phyloP scores from a whole-genome alignment of 2,113 vertebrate genomes.

The Hiodon tergisus region DNA sequence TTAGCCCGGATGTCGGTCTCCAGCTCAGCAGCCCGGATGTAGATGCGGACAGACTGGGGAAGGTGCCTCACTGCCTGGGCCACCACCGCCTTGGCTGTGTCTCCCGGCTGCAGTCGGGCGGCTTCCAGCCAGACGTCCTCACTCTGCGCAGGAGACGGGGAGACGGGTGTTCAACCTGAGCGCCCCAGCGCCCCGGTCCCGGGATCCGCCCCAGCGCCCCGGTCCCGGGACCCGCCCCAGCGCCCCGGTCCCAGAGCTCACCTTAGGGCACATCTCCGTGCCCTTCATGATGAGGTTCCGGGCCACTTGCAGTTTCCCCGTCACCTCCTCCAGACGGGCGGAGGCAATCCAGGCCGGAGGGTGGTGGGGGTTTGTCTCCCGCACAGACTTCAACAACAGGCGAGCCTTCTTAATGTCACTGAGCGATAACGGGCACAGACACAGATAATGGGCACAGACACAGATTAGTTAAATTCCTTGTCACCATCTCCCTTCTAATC shows the following conservation, averaged over 20 bases:
- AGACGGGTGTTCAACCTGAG: not conserved
- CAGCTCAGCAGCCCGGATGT: slow-evolving; percentile 92
- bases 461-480: not conserved
- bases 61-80: slow-evolving; percentile 94
- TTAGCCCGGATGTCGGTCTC: slow-evolving; percentile 93
- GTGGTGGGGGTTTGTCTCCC: slow-evolving; percentile 96
- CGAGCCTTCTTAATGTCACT: slow-evolving; percentile 98
- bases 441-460: slow-evolving; percentile 4
- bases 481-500: not conserved
- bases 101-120: slow-evolving; percentile 89
- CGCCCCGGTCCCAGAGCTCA: slow-evolving; percentile 42
- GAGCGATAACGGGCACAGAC: slow-evolving; percentile 4
- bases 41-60: slow-evolving; percentile 90
- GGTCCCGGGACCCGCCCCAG: not conserved
- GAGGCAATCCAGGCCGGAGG: slow-evolving; percentile 97
- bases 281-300: slow-evolving; percentile 98
- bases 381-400: slow-evolving; percentile 89
- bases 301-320: slow-evolving; percentile 92
- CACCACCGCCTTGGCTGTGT: slow-evolving; percentile 94
- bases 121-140: slow-evolving; percentile 98
- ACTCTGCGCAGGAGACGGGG: slow-evolving; percentile 63
- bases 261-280: slow-evolving; percentile 98
- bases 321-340: slow-evolving; percentile 92
- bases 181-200: not conserved
- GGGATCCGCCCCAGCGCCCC: not conserved